Conservation (phyloP, 2,797 vertebrate species). For the Anniella stebbinsi region DNA sequence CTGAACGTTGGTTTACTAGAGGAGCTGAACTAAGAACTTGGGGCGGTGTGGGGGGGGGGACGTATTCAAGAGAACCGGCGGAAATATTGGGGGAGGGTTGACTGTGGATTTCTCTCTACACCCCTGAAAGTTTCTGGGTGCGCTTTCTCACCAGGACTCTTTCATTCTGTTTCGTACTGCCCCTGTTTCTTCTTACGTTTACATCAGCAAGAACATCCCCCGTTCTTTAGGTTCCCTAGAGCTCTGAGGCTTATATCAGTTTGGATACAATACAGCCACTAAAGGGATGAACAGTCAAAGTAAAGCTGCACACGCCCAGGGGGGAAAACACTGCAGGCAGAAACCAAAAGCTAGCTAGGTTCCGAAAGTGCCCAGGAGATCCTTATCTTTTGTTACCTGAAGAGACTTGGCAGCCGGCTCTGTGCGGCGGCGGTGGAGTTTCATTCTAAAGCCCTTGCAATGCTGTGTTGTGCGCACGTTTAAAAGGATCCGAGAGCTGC, state of each 20-base stretch:
- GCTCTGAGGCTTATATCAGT: not conserved
- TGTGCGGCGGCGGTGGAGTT: not conserved
- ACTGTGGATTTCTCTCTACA: not conserved
- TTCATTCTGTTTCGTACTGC: not conserved
- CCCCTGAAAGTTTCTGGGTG: not conserved
- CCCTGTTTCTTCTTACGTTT: not conserved
- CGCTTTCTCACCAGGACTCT: not conserved
- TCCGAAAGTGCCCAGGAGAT: not conserved
- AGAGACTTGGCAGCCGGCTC: not conserved
- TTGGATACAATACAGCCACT: not conserved
- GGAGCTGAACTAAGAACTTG: not conserved
- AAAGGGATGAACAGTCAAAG: too few species aligned
- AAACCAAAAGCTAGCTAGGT: not conserved
- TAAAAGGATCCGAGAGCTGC: not conserved
- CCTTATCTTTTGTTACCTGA: slow-evolving; percentile 10
- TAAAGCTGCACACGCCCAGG: not conserved
- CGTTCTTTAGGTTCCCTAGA: not conserved
- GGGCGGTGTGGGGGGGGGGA: too few species aligned
- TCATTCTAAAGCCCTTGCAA: not conserved
- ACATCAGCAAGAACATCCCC: not conserved
- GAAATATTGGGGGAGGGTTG: not conserved
- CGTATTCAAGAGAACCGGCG: not conserved
- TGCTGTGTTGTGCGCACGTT: too few species aligned
- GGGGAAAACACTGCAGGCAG: not conserved
- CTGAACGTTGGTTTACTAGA: not conserved